phyloP scores from a whole-genome alignment of 30 jellyfish, hydroid and myxozoan species.

The Clytia hemisphaerica region DNA sequence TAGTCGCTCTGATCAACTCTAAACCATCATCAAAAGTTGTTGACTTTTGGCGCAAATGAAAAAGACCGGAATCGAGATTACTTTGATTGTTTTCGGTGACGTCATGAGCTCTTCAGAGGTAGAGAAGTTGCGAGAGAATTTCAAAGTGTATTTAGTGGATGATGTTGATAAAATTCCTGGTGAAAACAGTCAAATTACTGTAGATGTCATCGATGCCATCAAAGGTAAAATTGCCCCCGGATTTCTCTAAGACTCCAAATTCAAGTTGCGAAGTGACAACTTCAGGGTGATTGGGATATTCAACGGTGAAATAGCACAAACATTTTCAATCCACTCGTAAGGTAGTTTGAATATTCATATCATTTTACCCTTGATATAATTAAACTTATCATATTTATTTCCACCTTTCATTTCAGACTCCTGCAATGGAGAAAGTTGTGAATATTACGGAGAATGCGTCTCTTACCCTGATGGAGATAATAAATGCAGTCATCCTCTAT shows the following conservation, averaged over 20 bases:
- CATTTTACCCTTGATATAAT: too few relatives aligned
- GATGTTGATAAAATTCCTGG: constrained; percentile 5
- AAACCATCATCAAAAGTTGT: neutral
- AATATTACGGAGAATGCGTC: constrained; percentile 26
- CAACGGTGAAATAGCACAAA: too few relatives aligned
- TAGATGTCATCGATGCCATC: too few relatives aligned
- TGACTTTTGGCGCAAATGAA: neutral
- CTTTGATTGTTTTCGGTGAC: neutral
- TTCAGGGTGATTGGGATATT: too few relatives aligned
- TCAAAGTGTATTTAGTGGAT: neutral
- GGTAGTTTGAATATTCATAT: too few relatives aligned
- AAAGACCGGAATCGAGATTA: neutral
- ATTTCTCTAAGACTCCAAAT: too few relatives aligned
- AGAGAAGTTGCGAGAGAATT: neutral
- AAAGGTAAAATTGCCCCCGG: too few relatives aligned
- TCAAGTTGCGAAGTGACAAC: too few relatives aligned
- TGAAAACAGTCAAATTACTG: too few relatives aligned
- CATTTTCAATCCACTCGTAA: too few relatives aligned
- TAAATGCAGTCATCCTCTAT: constrained; percentile 55
- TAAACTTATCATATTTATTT: too few relatives aligned
- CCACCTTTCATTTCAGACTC: constrained; percentile 39
- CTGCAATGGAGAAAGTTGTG: constrained; percentile 39
- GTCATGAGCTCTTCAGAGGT: neutral
- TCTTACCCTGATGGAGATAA: constrained; percentile 31
- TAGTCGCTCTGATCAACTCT: neutral